Conservation (phyloP, 2,888 invertebrate species). For the Dione vanillae region DNA sequence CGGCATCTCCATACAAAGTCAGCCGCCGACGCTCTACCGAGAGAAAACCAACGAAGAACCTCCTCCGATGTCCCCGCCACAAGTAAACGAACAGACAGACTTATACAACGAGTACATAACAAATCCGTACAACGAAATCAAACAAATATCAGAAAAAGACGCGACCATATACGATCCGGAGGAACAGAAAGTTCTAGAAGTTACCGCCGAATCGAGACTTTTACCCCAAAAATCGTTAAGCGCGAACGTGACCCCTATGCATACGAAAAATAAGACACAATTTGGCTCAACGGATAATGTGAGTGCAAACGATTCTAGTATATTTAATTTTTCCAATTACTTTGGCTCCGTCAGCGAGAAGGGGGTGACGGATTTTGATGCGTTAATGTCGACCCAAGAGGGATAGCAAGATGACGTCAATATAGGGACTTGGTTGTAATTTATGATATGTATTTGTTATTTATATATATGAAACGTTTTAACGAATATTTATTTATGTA, state of each 20-base stretch:
- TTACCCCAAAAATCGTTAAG: conserved; percentile 72
- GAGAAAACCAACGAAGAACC: conserved; percentile 48
- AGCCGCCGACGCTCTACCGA: conserved; percentile 70
- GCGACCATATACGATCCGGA: conserved; percentile 67
- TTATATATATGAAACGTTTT: conserved; percentile 10
- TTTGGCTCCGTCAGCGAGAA: conserved; percentile 82
- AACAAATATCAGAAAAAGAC: conserved; percentile 60
- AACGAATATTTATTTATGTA: conserved; percentile 10
- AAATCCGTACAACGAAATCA: conserved; percentile 81
- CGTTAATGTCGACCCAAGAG: conserved; percentile 69
- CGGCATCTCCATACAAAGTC: conserved; percentile 76
- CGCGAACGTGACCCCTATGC: conserved; percentile 75
- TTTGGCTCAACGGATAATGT: conserved; percentile 78
- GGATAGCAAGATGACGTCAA: conserved; percentile 70
- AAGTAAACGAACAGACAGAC: conserved; percentile 59
- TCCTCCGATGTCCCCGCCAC: conserved; percentile 44
- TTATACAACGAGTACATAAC: conserved; percentile 83
- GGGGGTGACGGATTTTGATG: conserved; percentile 86
- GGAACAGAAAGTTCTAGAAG: conserved; percentile 49
- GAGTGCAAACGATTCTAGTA: conserved; percentile 66
- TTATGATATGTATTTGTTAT: neutral
- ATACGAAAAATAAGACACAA: conserved; percentile 68
- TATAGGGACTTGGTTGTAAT: conserved; percentile 71
- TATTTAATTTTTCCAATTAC: conserved; percentile 87
- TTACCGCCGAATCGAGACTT: conserved; percentile 43